Conservation (phyloP, 1,140 invertebrate genomes). For the Conus betulinus region DNA sequence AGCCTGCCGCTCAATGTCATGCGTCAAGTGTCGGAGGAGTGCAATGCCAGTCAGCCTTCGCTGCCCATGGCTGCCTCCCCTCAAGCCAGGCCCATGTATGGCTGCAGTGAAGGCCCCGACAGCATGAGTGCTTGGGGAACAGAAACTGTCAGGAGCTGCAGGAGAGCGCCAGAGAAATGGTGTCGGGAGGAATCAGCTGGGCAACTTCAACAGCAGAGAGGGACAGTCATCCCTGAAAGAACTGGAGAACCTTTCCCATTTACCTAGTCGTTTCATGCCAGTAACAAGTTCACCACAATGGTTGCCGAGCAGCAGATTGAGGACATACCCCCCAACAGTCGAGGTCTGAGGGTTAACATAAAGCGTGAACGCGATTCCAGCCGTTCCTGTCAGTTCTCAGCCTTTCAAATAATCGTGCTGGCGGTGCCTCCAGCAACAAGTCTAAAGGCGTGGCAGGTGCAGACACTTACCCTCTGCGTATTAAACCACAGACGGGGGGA, state of each 20-base stretch:
- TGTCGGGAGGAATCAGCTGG: neutral
- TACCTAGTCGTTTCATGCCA: conserved; percentile 51
- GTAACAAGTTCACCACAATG: conserved; percentile 47
- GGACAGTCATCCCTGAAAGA: conserved; percentile 43
- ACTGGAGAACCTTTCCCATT: conserved; percentile 46
- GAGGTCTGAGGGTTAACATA: neutral
- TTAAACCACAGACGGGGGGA: conserved; percentile 37
- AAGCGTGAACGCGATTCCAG: conserved; percentile 11
- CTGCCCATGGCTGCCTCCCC: neutral
- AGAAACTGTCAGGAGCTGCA: neutral
- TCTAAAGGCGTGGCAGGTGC: neutral
- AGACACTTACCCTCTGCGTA: conserved; percentile 50
- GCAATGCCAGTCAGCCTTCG: conserved; percentile 36
- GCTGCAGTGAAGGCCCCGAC: neutral
- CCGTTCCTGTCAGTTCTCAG: neutral
- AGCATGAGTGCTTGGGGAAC: neutral
- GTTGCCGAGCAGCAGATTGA: conserved; percentile 54
- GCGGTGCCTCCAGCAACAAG: no score
- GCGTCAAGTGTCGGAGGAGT: conserved; percentile 42
- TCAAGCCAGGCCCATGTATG: neutral
- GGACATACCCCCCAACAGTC: neutral
- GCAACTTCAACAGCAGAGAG: neutral
- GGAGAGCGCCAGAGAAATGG: neutral
- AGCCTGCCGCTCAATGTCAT: conserved; percentile 15
- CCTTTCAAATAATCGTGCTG: neutral